Conservation (phyloP, 2,113 vertebrate species). For the Rhea pennata region DNA sequence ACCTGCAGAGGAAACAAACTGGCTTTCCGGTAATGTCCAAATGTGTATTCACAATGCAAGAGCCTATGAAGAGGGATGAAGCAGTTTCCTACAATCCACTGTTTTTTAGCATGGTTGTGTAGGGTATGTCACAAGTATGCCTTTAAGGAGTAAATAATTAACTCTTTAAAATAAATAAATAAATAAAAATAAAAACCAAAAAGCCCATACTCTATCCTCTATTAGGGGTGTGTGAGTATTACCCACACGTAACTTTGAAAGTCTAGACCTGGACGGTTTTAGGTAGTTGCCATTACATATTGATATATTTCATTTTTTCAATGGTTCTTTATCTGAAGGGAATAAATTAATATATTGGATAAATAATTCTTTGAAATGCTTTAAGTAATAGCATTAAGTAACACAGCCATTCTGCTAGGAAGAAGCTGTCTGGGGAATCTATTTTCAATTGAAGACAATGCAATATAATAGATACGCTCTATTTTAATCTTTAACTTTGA, state of each 20-base stretch:
- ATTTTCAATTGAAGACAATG: background rate
- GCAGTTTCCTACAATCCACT: background rate
- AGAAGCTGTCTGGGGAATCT: background rate
- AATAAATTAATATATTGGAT: constrained; percentile 37
- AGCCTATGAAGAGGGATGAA: background rate
- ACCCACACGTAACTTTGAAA: background rate
- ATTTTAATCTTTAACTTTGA: background rate
- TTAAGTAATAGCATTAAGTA: background rate
- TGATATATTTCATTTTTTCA: background rate
- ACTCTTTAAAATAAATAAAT: constrained; percentile 8
- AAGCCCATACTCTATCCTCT: background rate
- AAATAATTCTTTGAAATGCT: background rate
- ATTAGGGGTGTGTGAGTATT: background rate
- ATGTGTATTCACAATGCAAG: accelerated
- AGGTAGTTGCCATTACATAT: constrained; percentile 35
- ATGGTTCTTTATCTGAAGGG: background rate
- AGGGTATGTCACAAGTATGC: background rate
- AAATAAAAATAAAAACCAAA: background rate
- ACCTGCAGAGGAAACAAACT: background rate
- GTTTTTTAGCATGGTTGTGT: background rate
- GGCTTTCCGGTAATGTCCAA: background rate
- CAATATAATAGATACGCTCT: background rate
- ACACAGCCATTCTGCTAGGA: background rate
- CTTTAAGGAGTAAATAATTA: background rate
- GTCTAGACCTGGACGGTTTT: background rate